These are phyloP conservation scores for Pterostichus madidus DNA, from an alignment of 2,888 invertebrate genomes.

Conservation along the genomic window DNA sequence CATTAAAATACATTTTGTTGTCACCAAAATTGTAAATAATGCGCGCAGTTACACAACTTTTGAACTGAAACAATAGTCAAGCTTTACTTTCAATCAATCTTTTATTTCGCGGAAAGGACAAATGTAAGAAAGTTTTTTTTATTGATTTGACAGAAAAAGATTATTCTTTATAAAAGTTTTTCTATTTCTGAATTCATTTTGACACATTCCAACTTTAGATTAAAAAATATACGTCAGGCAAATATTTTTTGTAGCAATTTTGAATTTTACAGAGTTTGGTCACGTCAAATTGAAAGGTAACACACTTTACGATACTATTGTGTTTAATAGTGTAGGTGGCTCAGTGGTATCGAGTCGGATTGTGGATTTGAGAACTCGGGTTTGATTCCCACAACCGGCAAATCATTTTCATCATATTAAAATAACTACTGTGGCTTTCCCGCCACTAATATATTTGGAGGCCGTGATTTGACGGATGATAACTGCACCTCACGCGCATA, in stretches of 20 bases:
- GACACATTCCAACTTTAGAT: slow-evolving; percentile 42
- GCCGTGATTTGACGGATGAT: too few relatives aligned
- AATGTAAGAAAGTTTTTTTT: slow-evolving; percentile 46
- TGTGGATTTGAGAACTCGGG: too few relatives aligned
- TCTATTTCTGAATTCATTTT: slow-evolving; percentile 47
- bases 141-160: slow-evolving; percentile 49
- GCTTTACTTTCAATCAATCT: slow-evolving; percentile 44
- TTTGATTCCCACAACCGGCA: too few relatives aligned
- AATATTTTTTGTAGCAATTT: slow-evolving; percentile 27
- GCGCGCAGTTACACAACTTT: slow-evolving; percentile 38
- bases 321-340: too few relatives aligned
- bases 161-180: slow-evolving; percentile 45
- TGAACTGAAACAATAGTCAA: slow-evolving; percentile 39
- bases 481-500: too few relatives aligned
- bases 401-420: too few relatives aligned
- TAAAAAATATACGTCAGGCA: slow-evolving; percentile 35
- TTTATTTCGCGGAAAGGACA: slow-evolving; percentile 43
- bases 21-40: slow-evolving; percentile 51
- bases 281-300: neutral
- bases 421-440: too few relatives aligned
- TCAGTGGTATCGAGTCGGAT: too few relatives aligned
- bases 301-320: too few relatives aligned
- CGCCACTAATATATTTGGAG: too few relatives aligned
- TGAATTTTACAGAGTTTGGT: slow-evolving; percentile 1
- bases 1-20: slow-evolving; percentile 51